Base-by-base conservation (phyloP, 2,888 invertebrate species). In the Acanthopleura granulata region DNA sequence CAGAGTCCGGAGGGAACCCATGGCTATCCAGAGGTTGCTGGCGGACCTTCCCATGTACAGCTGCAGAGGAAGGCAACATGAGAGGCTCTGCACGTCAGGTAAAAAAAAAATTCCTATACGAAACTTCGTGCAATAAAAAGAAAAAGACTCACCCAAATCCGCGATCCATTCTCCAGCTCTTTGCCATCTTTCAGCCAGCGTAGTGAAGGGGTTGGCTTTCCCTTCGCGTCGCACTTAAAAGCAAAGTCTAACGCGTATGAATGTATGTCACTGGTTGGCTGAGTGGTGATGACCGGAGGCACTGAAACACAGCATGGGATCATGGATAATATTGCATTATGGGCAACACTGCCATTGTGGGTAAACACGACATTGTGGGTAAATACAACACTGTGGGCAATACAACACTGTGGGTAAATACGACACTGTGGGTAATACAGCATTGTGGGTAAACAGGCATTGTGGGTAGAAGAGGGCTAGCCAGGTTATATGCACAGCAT, bases 161-260 rank as follows among this genome's bases (percentile, higher is more conserved):
- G 57, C 1, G 12, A 57, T 3, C 22, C 12, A 57, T 18, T n/a
- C 4, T 57, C 18, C 57, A 57, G 57, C 18, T n/a, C 57, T 57
- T 57, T 22, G 16, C 66, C 66, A 66, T 66, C 66, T 27, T 66
- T 66, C 18, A 22, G 25, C 66, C 66, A 66, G 15, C 25, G 18
- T 14, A 66, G 29, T 25, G 22, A 6, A 6, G 66, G 66, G 29
- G 29, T 66, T 27, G 66, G 66, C 25, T 66, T 66, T 66, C 66
- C 66, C 25, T 27, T 66, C 4, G 66, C 66, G 4, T 66, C 66
- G 25, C 66, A 66, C 66, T 27, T 27, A 6, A 66, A 27, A 22
- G 57, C 22, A 22, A 57, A 57, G 22, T 57, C 57, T 12, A 57
- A n/a, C n/a, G 57, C 57, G 12, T 57, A 57, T 12, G 22, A 18